A percentile compares a stretch with the other conserved stretches of the same genome.
Conservation (phyloP, 2,888 invertebrate species). For the Lasius platythorax region DNA sequence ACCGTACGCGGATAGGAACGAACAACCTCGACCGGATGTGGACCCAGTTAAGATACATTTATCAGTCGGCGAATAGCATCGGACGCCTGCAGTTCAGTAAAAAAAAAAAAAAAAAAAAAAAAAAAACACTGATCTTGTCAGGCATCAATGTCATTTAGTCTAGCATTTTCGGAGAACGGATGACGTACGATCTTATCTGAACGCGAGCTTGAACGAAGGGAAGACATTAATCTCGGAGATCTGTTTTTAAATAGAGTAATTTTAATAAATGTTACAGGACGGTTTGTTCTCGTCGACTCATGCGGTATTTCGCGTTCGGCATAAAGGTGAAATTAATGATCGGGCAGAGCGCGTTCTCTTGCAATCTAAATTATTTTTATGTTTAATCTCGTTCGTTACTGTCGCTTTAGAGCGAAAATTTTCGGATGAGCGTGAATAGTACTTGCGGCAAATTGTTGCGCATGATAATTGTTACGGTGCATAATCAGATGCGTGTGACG, state of each 20-base stretch:
- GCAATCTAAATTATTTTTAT: conserved; percentile 32
- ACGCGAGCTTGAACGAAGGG: neutral
- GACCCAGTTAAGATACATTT: conserved; percentile 64
- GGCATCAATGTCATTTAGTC: conserved; percentile 41
- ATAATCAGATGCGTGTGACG: conserved; percentile 41
- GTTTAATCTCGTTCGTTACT: conserved; percentile 26
- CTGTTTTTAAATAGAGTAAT: conserved; percentile 10
- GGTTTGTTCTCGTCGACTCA: neutral
- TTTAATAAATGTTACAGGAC: conserved; percentile 2
- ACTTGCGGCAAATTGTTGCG: conserved; percentile 45
- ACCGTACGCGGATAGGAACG: conserved; percentile 40
- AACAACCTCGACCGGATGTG: conserved; percentile 55
- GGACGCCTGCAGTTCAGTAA: conserved; percentile 16
- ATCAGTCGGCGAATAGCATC: conserved; percentile 41
- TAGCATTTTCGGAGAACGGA: neutral
- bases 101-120: neutral
- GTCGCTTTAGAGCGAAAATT: conserved; percentile 26
- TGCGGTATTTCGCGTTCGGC: neutral
- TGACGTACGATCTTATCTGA: neutral
- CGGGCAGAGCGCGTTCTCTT: too few species aligned
- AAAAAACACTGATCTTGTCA: conserved; percentile 41
- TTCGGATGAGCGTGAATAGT: conserved; percentile 12
- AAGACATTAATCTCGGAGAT: neutral
- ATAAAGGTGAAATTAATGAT: conserved; percentile 33
- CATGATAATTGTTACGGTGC: conserved; percentile 26